phyloP scores from a whole-genome alignment of 92 coral and sea anemone genomes.

The Pocillopora meandrina region DNA sequence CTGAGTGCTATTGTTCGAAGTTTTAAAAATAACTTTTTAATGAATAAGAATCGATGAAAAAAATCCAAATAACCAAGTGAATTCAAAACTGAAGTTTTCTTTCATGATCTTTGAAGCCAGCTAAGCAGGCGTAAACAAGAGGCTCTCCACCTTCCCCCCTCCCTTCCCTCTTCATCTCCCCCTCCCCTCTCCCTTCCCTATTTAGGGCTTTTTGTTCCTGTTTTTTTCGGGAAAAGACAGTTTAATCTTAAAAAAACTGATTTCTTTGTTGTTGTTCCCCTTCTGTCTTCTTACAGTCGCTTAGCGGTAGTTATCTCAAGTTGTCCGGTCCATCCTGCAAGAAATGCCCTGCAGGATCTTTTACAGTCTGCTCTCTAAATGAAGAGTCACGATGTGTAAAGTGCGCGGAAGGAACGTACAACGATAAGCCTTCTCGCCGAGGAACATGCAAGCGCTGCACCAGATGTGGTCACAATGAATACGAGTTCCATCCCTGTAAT shows the following conservation, averaged over 20 bases:
- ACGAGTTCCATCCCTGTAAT: conserved; percentile 4
- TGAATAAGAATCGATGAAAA: too few species aligned
- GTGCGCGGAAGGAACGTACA: conserved; percentile 12
- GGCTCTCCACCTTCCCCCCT: too few species aligned
- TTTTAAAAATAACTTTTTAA: too few species aligned
- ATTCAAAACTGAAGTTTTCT: too few species aligned
- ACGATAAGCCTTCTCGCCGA: conserved; percentile 4
- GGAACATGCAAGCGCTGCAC: conserved; percentile 29
- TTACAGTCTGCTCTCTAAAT: neutral
- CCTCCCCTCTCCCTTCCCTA: too few species aligned
- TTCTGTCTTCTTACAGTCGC: conserved; percentile 1
- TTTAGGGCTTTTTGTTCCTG: neutral
- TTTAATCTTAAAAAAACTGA: neutral
- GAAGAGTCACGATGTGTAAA: conserved; percentile 4
- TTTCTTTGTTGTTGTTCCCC: neutral
- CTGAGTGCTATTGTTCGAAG: too few species aligned
- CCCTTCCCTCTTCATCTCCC: too few species aligned
- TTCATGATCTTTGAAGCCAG: too few species aligned
- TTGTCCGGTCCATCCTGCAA: neutral
- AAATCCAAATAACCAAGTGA: too few species aligned
- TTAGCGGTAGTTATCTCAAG: neutral
- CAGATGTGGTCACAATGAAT: conserved; percentile 23
- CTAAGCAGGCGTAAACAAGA: too few species aligned
- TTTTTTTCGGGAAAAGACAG: too few species aligned
- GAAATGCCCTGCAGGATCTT: conserved; percentile 22